phyloP scores from a whole-genome alignment of 2,113 vertebrate species.

The Eubucco bourcierii region DNA sequence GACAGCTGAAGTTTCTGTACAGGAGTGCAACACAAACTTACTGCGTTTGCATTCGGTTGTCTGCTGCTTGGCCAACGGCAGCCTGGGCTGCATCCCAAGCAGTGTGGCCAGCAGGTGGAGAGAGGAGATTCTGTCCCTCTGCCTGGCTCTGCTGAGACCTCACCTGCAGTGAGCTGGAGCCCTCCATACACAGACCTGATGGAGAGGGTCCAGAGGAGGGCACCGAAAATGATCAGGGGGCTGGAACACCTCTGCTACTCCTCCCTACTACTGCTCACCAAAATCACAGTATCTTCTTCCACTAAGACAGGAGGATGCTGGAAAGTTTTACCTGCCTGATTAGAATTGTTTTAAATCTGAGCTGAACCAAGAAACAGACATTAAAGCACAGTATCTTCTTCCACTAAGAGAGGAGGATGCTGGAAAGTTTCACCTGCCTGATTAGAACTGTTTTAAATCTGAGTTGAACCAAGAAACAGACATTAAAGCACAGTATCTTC shows the following conservation, averaged over 20 bases:
- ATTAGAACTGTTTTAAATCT: neutral
- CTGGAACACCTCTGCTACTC: neutral
- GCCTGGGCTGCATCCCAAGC: no score
- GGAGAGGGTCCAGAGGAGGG: no score
- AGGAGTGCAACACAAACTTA: neutral
- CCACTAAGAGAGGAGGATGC: neutral
- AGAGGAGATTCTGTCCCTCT: no score
- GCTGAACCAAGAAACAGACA: no score
- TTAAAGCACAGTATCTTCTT: no score
- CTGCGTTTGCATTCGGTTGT: neutral
- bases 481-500: no score
- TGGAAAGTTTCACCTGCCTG: neutral
- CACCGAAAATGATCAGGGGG: neutral
- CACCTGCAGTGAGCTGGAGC: no score
- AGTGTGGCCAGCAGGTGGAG: no score
- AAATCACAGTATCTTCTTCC: neutral
- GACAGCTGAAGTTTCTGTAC: neutral
- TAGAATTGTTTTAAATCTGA: neutral
- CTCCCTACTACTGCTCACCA: neutral
- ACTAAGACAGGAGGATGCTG: neutral
- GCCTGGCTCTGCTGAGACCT: no score
- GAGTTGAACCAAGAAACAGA: no score
- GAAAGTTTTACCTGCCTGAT: neutral
- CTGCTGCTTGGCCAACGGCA: no score
- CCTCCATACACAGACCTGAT: no score